Evolutionary conservation across 2,797 vertebrate genomes (phyloP).

Genomic region (Clamator glandarius): DNA sequence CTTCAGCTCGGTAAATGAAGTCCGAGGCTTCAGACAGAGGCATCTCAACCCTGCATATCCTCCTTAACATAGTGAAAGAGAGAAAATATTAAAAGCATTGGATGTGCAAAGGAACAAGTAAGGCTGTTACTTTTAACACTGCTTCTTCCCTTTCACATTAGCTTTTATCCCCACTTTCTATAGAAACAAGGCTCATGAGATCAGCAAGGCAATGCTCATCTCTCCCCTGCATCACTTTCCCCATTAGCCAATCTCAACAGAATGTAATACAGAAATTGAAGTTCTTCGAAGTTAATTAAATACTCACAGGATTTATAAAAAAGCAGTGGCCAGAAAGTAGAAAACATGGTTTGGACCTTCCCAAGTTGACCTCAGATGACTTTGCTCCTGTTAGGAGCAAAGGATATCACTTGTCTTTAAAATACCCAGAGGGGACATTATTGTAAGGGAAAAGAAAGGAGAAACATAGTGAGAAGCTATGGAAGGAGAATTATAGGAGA

Average conservation of each 20-base stretch:
- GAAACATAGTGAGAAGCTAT: not conserved
- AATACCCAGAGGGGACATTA: not conserved
- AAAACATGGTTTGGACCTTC: not conserved
- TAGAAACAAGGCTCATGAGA: constrained; percentile 16
- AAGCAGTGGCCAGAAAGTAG: not conserved
- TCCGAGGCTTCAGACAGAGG: not conserved
- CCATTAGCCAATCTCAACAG: not conserved
- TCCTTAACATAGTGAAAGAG: not conserved
- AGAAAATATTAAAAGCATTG: not conserved
- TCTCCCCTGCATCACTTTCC: not conserved
- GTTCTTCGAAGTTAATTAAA: not conserved
- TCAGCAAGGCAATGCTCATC: not conserved
- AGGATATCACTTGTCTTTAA: not conserved
- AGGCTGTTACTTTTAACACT: not conserved
- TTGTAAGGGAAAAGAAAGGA: not conserved
- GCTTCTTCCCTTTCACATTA: constrained; percentile 4
- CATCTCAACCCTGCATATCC: not conserved
- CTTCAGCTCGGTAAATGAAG: constrained; percentile 33
- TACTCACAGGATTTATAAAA: not conserved
- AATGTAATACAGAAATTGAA: constrained; percentile 4
- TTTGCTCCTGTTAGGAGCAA: not conserved
- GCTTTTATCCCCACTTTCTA: not conserved
- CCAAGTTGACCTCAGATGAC: not conserved
- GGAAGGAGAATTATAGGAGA: no score
- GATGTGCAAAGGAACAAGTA: not conserved